These are phyloP conservation scores for Toxostoma redivivum DNA, from an alignment of 2,113 vertebrate genomes.

Conservation along the genomic window DNA sequence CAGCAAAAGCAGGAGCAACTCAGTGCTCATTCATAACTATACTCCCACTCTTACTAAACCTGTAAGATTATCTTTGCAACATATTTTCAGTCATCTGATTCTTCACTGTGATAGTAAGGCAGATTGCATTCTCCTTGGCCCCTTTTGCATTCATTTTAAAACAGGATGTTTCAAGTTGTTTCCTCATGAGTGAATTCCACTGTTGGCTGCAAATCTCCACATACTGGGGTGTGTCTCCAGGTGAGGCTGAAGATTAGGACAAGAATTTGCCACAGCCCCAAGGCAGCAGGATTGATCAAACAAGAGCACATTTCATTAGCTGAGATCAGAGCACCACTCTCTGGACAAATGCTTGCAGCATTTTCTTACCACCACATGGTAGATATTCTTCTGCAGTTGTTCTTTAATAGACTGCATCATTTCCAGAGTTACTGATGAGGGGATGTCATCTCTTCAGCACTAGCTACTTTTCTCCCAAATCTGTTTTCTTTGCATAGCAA, in stretches of 20 bases:
- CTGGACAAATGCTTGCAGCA: background rate
- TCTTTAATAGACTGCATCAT: background rate
- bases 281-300: background rate
- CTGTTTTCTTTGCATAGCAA: background rate
- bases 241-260: background rate
- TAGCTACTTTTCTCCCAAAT: background rate
- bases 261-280: background rate
- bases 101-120: background rate
- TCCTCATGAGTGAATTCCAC: background rate
- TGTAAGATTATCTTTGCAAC: background rate
- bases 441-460: background rate
- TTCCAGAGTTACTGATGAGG: background rate
- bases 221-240: background rate
- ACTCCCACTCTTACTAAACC: background rate
- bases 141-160: background rate
- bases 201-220: background rate
- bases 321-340: constrained; percentile 41
- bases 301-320: background rate
- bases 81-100: background rate
- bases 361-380: background rate
- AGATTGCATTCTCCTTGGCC: background rate
- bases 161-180: background rate
- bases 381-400: background rate
- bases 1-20: background rate
- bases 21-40: background rate